A percentile compares a stretch with the other conserved stretches of the same genome.
Evolutionary conservation across 2,888 invertebrate species (phyloP).

Genomic region (Theretra japonica): DNA sequence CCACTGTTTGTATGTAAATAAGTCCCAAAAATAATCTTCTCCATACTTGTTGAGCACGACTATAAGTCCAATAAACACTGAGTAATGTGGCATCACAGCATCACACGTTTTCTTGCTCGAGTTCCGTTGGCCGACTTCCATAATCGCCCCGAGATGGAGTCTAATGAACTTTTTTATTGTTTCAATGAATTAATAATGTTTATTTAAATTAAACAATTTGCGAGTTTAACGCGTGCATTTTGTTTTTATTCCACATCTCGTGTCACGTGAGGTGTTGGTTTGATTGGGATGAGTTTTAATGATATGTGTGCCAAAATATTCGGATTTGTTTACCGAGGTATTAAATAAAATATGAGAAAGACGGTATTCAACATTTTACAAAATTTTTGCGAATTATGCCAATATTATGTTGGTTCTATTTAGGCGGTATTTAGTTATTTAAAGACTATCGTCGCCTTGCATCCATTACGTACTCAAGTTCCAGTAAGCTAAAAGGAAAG

Average conservation of each 20-base stretch:
- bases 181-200: conserved; percentile 27
- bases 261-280: not conserved
- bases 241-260: not conserved
- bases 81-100: conserved; percentile 46
- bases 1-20: not conserved
- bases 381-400: too few species aligned
- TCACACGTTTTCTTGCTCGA: conserved; percentile 41
- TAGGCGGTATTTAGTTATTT: too few species aligned
- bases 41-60: conserved; percentile 31
- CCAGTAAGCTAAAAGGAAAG: too few species aligned
- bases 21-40: not conserved
- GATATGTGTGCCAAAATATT: not conserved
- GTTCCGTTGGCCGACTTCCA: conserved; percentile 54
- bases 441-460: too few species aligned
- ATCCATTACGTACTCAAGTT: too few species aligned
- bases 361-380: too few species aligned
- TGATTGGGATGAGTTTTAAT: not conserved
- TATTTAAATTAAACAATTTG: conserved; percentile 11
- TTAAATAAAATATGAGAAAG: too few species aligned
- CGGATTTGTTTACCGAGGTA: not conserved
- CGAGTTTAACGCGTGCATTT: not conserved
- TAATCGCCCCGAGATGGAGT: conserved; percentile 40
- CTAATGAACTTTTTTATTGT: conserved; percentile 43
- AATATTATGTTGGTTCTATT: too few species aligned
- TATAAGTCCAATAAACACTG: conserved; percentile 47